Base-by-base conservation (phyloP, 2,888 invertebrate species). In the Barypeithes pellucidus region DNA sequence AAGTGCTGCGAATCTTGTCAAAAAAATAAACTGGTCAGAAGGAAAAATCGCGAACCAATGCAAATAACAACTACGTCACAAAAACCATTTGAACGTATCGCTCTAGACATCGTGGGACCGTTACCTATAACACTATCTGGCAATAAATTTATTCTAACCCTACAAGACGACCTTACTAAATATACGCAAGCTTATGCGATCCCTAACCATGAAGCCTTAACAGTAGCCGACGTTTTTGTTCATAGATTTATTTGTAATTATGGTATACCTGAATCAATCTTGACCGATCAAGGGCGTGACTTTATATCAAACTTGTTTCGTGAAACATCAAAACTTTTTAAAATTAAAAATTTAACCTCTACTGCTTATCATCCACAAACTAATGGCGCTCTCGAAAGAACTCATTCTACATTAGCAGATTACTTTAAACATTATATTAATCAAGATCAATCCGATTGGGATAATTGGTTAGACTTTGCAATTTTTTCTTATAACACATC, bases 371-470 rank as follows among this genome's bases (percentile, higher is more conserved):
- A 80, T 54, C 82, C 81, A 5, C 78, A 81, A 76, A 76, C 72
- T 7, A 83, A 82, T 36, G 81, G 82, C 4, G 77, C 81, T 5
- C 62, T 82, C 20, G 84, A 84, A 74, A 72, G 84, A 57, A 79
- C 77, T 33, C 83, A 85, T 66, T 54, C 75, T n/a, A 82, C 82
- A 0, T 57, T 84, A 12, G 76, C 75, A 0, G 81, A 83, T 9
- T 83, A 82, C 75, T 47, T 85, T 7, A 82, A 81, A 77, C 82
- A 83, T 75, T 85, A 79, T 70, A 79, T 84, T 3, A 81, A 80
- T 16, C 18, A 76, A 67, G 76, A 83, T 18, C 80, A 81, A 77
- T 76, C 70, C 1, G 78, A 84, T 73, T 85, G 84, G 83, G 82
- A 84, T 57, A 52, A 80, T 63, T 81, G 79, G 78, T 22, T 84